Percentiles rank a stretch among this genome's conserved stretches.
These are phyloP conservation scores for Chrysomela aeneicollis DNA, from an alignment of 2,888 invertebrate genomes.

Conservation along the genomic window DNA sequence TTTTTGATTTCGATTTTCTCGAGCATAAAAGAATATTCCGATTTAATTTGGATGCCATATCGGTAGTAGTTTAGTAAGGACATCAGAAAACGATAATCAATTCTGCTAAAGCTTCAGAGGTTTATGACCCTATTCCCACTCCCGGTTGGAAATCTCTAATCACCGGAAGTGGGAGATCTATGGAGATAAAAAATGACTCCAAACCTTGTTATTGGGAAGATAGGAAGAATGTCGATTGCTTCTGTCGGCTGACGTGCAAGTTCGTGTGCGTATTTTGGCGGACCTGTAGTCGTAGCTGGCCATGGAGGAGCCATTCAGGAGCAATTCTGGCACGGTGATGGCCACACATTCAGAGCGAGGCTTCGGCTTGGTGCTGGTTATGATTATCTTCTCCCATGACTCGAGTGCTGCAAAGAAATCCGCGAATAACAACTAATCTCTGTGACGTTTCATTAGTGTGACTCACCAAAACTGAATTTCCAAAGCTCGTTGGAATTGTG, in stretches of 20 bases:
- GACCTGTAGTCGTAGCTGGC: conserved; percentile 48
- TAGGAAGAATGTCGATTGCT: conserved; percentile 60
- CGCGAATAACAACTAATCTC: too few relatives aligned
- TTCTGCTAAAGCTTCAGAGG: too few relatives aligned
- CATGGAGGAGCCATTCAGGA: conserved; percentile 57
- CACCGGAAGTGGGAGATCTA: too few relatives aligned
- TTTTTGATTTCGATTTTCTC: too few relatives aligned
- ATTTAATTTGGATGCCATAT: too few relatives aligned
- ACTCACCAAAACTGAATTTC: conserved; percentile 82
- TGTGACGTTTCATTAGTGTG: too few relatives aligned
- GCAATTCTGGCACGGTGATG: conserved; percentile 68
- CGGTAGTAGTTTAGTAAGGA: too few relatives aligned
- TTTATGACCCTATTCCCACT: too few relatives aligned
- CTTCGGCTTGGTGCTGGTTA: conserved; percentile 70
- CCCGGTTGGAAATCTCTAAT: too few relatives aligned
- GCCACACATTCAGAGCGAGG: conserved; percentile 75
- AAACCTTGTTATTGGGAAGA: conserved; percentile 57
- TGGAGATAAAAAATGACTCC: too few relatives aligned
- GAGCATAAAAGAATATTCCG: too few relatives aligned
- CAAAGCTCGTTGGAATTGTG: conserved; percentile 79
- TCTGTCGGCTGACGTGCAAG: conserved; percentile 57
- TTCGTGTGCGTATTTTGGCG: conserved; percentile 53
- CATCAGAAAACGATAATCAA: too few relatives aligned
- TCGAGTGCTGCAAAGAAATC: conserved; percentile 68
- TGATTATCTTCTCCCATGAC: conserved; percentile 76